These are phyloP conservation scores for Poecilia latipinna DNA, from an alignment of 2,113 vertebrate species.

Conservation along the genomic window DNA sequence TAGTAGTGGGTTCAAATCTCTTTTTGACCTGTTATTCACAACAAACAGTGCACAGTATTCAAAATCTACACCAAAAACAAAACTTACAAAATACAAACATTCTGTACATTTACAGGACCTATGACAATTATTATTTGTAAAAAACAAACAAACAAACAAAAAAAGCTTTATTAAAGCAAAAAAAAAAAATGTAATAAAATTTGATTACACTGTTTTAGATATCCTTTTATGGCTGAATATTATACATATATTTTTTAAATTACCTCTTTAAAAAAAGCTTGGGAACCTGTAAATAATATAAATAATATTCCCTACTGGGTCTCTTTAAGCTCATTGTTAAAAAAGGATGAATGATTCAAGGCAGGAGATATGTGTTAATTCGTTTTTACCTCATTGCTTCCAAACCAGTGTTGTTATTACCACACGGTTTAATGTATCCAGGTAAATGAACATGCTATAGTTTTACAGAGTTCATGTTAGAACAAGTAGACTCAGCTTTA, in stretches of 20 bases:
- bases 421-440: constrained; percentile 39
- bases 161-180: constrained; percentile 33
- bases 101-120: constrained; percentile 43
- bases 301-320: constrained; percentile 24
- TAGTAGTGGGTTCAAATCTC: constrained; percentile 28
- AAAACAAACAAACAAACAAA: constrained; percentile 35
- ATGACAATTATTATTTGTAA: constrained; percentile 41
- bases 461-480: constrained; percentile 9
- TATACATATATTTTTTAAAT: constrained; percentile 35
- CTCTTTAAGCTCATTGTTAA: constrained; percentile 55
- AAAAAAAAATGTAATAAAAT: not conserved
- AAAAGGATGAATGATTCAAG: constrained; percentile 44
- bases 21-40: constrained; percentile 22
- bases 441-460: not conserved
- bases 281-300: constrained; percentile 45
- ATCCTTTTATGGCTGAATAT: constrained; percentile 47
- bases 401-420: constrained; percentile 11
- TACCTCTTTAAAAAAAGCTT: constrained; percentile 44
- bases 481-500: constrained; percentile 26
- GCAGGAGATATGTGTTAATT: not conserved
- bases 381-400: not conserved
- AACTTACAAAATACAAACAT: constrained; percentile 50
- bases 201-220: constrained; percentile 63
- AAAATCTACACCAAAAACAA: constrained; percentile 41
- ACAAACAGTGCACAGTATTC: constrained; percentile 40